phyloP scores from a whole-genome alignment of 2,113 vertebrate species.

The Fulica atra region DNA sequence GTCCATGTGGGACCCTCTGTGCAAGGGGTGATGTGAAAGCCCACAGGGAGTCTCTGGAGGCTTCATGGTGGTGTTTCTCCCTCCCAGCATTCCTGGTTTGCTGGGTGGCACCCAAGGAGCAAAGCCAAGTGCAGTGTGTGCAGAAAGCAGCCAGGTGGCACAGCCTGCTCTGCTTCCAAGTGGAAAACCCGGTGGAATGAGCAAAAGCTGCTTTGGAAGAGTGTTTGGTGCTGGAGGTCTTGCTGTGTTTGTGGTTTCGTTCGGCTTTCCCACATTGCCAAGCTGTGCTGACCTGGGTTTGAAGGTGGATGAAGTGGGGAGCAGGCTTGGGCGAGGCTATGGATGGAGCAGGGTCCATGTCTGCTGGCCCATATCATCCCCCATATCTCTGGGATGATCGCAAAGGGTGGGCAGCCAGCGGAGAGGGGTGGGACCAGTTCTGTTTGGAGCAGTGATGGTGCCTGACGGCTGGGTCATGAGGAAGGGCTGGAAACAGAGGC shows the following conservation, averaged over 20 bases:
- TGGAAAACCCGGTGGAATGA: fast-evolving
- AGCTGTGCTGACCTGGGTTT: neutral
- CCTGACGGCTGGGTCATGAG: neutral
- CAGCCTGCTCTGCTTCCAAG: neutral
- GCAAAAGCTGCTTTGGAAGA: neutral
- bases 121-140: neutral
- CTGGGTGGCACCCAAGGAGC: neutral
- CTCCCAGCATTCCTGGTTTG: neutral
- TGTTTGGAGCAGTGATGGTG: neutral
- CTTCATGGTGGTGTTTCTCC: neutral
- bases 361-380: neutral
- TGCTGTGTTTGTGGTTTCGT: fast-evolving
- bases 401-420: neutral
- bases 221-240: neutral
- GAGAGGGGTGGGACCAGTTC: neutral
- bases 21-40: fast-evolving
- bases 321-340: neutral
- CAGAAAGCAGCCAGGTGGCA: conserved; percentile 37
- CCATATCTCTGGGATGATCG: fast-evolving
- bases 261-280: fast-evolving
- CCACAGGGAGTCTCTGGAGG: fast-evolving
- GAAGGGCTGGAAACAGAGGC: neutral
- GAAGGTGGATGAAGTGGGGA: neutral
- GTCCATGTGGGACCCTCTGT: fast-evolving
- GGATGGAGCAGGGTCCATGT: fast-evolving